Percentiles rank a stretch among this genome's conserved stretches.
These are phyloP conservation scores for Rhincodon typus DNA, from an alignment of 2,797 vertebrate genomes.

Conservation along the genomic window DNA sequence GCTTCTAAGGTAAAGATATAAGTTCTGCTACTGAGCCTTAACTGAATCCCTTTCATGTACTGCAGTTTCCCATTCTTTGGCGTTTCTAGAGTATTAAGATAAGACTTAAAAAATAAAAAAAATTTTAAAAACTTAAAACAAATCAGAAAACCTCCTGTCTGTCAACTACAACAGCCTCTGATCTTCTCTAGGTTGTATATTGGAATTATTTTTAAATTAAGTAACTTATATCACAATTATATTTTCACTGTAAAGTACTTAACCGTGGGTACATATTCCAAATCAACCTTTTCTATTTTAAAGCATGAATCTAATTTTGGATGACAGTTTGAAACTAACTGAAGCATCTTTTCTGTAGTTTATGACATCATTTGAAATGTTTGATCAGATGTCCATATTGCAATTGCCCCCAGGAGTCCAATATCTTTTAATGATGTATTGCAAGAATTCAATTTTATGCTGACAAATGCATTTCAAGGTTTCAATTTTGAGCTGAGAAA, in stretches of 20 bases:
- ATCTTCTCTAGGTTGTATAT: background rate
- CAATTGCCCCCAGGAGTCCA: slow-evolving; percentile 16
- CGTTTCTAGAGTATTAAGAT: background rate
- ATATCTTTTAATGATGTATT: background rate
- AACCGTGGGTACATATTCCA: background rate
- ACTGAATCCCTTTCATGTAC: background rate
- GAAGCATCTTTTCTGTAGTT: background rate
- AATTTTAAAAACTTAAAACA: no score
- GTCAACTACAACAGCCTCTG: background rate
- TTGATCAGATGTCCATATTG: background rate
- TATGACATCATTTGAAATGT: background rate
- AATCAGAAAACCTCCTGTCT: background rate
- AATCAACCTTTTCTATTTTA: background rate
- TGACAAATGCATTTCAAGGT: slow-evolving; percentile 21
- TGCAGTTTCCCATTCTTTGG: background rate
- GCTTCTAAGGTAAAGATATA: background rate
- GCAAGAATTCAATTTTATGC: background rate
- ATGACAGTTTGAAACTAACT: background rate
- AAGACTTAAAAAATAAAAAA: background rate
- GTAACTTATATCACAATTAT: background rate
- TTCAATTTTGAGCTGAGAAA: slow-evolving; percentile 6
- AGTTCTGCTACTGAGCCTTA: background rate
- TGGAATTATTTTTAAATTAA: background rate
- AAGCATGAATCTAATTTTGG: background rate
- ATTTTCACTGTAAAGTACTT: background rate